Conservation (phyloP, 1,140 invertebrate species). For the Drosophila miranda region DNA sequence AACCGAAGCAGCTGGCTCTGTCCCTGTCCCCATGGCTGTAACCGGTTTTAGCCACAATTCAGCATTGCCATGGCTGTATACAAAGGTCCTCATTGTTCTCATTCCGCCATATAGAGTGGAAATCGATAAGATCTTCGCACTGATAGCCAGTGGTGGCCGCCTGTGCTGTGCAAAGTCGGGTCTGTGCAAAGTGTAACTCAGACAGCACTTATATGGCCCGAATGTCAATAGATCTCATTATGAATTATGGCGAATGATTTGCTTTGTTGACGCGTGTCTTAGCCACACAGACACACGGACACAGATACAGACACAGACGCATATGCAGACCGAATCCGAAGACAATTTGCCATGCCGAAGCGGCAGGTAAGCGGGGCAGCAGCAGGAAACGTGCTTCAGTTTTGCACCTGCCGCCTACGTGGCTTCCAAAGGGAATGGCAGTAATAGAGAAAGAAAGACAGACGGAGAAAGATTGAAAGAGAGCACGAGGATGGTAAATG, state of each 20-base stretch:
- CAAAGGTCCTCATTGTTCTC: constrained; percentile 58
- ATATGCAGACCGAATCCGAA: constrained; percentile 14
- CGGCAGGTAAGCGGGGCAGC: constrained; percentile 51
- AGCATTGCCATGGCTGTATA: constrained; percentile 32
- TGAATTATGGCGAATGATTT: constrained; percentile 49
- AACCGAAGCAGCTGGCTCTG: constrained; percentile 28
- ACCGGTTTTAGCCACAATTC: constrained; percentile 64
- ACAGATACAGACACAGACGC: constrained; percentile 11
- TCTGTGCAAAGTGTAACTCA: constrained; percentile 8
- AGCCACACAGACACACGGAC: constrained; percentile 5
- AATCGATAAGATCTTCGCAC: constrained; percentile 67
- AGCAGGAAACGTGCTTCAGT: constrained; percentile 38
- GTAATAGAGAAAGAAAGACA: constrained; percentile 34
- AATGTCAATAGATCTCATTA: constrained; percentile 49
- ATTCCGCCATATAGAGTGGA: constrained; percentile 21
- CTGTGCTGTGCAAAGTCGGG: background rate
- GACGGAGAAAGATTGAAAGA: constrained; percentile 20
- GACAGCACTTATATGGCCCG: constrained; percentile 23
- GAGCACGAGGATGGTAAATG: too few relatives aligned
- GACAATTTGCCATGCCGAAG: constrained; percentile 53
- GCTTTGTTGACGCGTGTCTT: constrained; percentile 48
- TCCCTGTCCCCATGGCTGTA: constrained; percentile 25
- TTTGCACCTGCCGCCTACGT: constrained; percentile 75
- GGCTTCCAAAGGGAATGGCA: constrained; percentile 47
- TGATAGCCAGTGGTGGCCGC: constrained; percentile 34